A percentile compares a stretch with the other conserved stretches of the same genome.
These are phyloP conservation scores for Cynopterus sphinx DNA, from an alignment of 2,797 vertebrate species.

Conservation along the genomic window DNA sequence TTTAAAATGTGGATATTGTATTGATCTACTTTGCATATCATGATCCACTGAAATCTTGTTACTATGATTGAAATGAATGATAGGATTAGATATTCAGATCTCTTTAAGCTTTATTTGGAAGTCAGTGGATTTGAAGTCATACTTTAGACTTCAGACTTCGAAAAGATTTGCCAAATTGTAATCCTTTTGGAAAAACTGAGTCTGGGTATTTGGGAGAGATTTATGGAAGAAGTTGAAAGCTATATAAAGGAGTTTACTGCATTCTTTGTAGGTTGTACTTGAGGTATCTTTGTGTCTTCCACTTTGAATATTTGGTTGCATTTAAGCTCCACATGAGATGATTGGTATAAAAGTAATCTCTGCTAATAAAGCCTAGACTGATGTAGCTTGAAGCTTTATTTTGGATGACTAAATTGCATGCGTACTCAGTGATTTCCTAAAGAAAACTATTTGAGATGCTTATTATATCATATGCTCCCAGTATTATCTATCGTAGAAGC, in stretches of 20 bases:
- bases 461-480: neutral
- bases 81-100: neutral
- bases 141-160: neutral
- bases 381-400: neutral
- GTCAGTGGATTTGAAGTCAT: neutral
- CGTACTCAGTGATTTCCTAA: neutral
- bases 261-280: neutral
- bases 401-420: neutral
- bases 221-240: neutral
- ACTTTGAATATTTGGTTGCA: neutral
- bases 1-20: neutral
- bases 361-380: constrained; percentile 9
- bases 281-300: neutral
- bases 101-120: constrained; percentile 6
- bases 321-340: constrained; percentile 8
- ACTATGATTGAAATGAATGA: neutral
- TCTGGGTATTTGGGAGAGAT: neutral
- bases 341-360: constrained; percentile 11
- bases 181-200: constrained; percentile 10
- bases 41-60: neutral
- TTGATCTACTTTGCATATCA: neutral
- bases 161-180: neutral
- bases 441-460: constrained; percentile 45
- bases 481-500: constrained; percentile 35
- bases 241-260: neutral